phyloP scores from a whole-genome alignment of 64 coral and sea anemone genomes.

The Platygyra sinensis region DNA sequence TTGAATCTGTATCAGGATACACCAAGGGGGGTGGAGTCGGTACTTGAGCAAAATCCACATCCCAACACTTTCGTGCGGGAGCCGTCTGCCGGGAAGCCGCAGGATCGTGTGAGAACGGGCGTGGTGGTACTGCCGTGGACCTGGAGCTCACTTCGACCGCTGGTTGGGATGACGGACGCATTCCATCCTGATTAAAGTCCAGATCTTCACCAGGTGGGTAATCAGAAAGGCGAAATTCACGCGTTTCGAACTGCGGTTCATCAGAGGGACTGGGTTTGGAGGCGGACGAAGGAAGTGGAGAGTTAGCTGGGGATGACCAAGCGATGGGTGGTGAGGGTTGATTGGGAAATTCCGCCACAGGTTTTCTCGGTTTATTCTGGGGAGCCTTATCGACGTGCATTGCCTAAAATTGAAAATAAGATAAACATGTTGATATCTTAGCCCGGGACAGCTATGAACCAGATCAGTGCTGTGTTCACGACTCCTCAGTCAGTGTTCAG shows the following conservation, averaged over 20 bases:
- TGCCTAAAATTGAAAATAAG: not conserved
- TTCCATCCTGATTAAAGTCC: not conserved
- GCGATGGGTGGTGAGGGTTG: conserved; percentile 58
- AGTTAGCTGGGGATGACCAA: conserved; percentile 49
- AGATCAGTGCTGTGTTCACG: no score
- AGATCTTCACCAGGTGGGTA: conserved; percentile 38
- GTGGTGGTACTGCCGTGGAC: not conserved
- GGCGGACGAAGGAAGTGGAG: conserved; percentile 33
- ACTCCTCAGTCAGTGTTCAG: no score
- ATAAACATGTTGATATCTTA: not conserved
- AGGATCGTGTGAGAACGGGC: conserved; percentile 22
- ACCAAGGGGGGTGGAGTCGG: conserved; percentile 32
- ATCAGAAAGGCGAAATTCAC: conserved; percentile 78
- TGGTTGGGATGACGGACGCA: conserved; percentile 49
- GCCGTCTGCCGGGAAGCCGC: not conserved
- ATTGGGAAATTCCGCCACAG: conserved; percentile 10
- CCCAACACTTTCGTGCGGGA: conserved; percentile 76
- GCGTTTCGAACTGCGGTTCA: conserved; percentile 61
- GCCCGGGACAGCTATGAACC: no score
- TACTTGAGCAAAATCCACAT: conserved; percentile 18
- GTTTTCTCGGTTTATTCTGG: not conserved
- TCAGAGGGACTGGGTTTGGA: not conserved
- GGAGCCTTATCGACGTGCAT: not conserved
- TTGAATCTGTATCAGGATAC: not conserved
- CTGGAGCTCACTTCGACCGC: conserved; percentile 32